Evolutionary conservation across 2,888 invertebrate species (phyloP), one percentile per base, ranked within the genome.

Genomic region (Leptinotarsa rubiginosa): DNA sequence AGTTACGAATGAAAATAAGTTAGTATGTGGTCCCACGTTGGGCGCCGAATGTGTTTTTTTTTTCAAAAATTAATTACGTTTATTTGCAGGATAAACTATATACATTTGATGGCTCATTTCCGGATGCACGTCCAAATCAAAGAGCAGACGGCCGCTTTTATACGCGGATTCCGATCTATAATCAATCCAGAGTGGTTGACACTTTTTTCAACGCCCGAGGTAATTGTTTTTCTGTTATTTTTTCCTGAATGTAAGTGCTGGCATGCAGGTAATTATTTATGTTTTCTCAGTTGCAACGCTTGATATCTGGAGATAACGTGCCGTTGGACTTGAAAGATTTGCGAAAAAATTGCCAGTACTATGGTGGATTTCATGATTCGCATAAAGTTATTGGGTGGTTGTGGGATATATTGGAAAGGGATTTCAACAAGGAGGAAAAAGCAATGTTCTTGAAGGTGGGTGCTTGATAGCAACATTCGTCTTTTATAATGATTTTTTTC

Each of bases 301-400:
- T 99, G 25, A 97, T 99, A 82, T 97, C 98, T 77, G 99, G 99
- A 10, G 98, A 98, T 88, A 97, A 97, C 85, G 94, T 94, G 50
- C 97, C 97, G 0, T 89, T 99, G 59, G 98, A 99, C 89, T 88
- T 98, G 80, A 91, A 92, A 80, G 96, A 97, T 88, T 88, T 97
- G 77, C 90, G 97, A 2, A 93, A 92, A 70, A 95, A 99, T 89
- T 98, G 98, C 13, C 98, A 98, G 88, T 99, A 99, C 89, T 99
- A 98, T 89, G 99, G 99, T 74, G 99, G 99, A 5, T 99, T 99
- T 89, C 99, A 99, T 88, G 97, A 96, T 90, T 97, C 96, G 75
- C 99, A 99, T 89, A 92, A 97, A 81, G 98, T 99, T 69, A 96
- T 99, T 68, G 94, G 96, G 86, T 99, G 99, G 99, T 91, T 99